Evolutionary conservation across 2,113 vertebrate genomes (phyloP), one percentile per base, ranked within the genome.

Genomic region (Ciconia maguari): DNA sequence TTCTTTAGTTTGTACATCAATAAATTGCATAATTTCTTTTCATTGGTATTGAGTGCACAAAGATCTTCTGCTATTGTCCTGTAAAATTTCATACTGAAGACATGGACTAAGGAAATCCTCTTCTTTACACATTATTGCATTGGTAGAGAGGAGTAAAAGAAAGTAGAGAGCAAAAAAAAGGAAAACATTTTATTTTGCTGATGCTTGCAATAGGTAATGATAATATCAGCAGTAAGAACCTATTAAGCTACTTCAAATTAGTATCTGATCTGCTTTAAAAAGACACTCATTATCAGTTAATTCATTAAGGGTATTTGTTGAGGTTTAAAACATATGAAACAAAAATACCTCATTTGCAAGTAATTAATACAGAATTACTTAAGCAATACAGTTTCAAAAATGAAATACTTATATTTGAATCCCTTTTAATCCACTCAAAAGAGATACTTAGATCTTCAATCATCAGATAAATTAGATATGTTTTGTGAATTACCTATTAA

Each of bases 401-500:
- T 95, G 96, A 85, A 97, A 98, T 98, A 97, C 88, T 98, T 97
- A 96, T 97, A 96, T 98, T 97, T 98, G 96, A 98, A 97, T 98
- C 97, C 97, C 96, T 97, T 96, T 97, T 97, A 97, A 98, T 97
- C 96, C 93, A 97, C 96, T 97, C 95, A 88, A 98, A 97, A 97
- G 91, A 96, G 86, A 98, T 91, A 93, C 97, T 98, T 98, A 95
- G 93, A 95, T 98, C 97, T 98, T 97, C 96, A 97, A 98, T 98
- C 94, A 97, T 95, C 81, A 97, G 84, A 97, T 97, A 98, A 98
- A 98, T 98, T 98, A 97, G 97, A 97, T 97, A 92, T 93, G 92
- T 98, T 97, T 98, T 98, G 95, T 97, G 98, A 98, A 98, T 98
- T 98, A 97, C 76, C 91, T 96, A 97, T 98, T 96, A 96, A 97